Evolutionary conservation across 1,140 invertebrate genomes (phyloP).

Genomic region (Zaprionus ornatus): DNA sequence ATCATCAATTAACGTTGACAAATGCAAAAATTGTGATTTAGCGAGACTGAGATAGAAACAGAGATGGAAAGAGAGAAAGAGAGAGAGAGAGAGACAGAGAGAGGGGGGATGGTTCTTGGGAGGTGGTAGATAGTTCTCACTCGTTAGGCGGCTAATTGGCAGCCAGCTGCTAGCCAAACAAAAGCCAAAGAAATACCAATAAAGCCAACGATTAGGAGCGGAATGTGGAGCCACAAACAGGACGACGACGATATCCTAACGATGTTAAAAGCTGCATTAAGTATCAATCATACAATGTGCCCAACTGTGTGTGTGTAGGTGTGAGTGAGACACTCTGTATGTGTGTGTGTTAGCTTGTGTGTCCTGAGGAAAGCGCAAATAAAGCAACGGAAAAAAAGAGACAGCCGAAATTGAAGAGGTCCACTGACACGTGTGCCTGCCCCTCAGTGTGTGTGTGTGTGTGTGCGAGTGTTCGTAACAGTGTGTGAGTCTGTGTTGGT

Average conservation of each 20-base stretch:
- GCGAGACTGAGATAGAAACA: background rate
- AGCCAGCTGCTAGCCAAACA: slow-evolving; percentile 64
- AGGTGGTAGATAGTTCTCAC: slow-evolving; percentile 18
- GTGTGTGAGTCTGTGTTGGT: slow-evolving; percentile 6
- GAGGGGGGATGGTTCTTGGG: background rate
- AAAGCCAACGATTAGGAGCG: slow-evolving; percentile 62
- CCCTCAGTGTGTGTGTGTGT: background rate
- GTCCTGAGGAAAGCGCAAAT: slow-evolving; percentile 55
- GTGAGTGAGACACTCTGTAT: slow-evolving; percentile 4
- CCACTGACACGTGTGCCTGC: slow-evolving; percentile 52
- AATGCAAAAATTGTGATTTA: slow-evolving; percentile 50
- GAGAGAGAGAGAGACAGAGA: background rate
- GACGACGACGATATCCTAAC: slow-evolving; percentile 67
- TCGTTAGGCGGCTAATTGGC: slow-evolving; percentile 66
- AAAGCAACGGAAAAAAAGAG: slow-evolving; percentile 41
- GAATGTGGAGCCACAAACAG: slow-evolving; percentile 31
- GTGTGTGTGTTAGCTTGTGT: slow-evolving; percentile 21
- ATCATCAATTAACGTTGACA: slow-evolving; percentile 77
- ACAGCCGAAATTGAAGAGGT: slow-evolving; percentile 47
- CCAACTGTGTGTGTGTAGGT: background rate
- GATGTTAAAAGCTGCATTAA: slow-evolving; percentile 77
- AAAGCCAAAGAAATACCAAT: slow-evolving; percentile 76
- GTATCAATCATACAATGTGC: slow-evolving; percentile 73
- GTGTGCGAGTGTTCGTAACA: background rate
- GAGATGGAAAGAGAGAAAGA: background rate